Percentiles rank a stretch among this genome's conserved stretches.
These are phyloP conservation scores for Sebastes taczanowskii DNA, from an alignment of 2,797 vertebrate species.

Conservation along the genomic window DNA sequence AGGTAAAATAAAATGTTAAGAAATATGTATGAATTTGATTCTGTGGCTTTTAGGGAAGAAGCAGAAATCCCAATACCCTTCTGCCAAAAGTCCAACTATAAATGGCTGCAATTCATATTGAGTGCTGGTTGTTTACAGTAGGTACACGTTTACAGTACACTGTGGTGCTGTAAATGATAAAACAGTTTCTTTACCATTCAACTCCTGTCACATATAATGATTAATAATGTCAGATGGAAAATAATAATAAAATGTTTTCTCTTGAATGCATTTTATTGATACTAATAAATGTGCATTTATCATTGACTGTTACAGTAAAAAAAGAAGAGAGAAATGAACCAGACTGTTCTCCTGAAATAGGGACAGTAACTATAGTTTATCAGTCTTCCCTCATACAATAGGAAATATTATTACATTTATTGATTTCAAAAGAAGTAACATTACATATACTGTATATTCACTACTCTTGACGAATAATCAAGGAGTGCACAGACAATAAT, in stretches of 20 bases:
- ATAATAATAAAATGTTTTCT: neutral
- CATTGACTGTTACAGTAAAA: constrained; percentile 42
- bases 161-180: neutral
- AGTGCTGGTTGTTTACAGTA: constrained; percentile 4
- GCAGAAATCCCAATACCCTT: neutral
- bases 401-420: constrained; percentile 41
- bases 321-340: constrained; percentile 10
- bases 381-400: constrained; percentile 24
- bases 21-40: neutral
- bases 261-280: constrained; percentile 61
- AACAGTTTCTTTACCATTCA: neutral
- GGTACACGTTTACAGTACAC: neutral
- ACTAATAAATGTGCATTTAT: constrained; percentile 38
- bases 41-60: neutral
- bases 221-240: neutral
- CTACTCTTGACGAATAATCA: constrained; percentile 23
- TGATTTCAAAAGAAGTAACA: constrained; percentile 42
- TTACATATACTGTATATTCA: constrained; percentile 44
- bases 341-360: constrained; percentile 22
- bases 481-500: constrained; percentile 26
- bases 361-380: constrained; percentile 24
- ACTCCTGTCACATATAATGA: neutral
- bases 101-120: neutral
- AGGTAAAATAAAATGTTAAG: neutral
- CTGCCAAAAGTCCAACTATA: constrained; percentile 1